Evolutionary conservation across 2,797 vertebrate species (phyloP), one percentile per base, ranked within the genome.

Genomic region (Cossypha heuglini): DNA sequence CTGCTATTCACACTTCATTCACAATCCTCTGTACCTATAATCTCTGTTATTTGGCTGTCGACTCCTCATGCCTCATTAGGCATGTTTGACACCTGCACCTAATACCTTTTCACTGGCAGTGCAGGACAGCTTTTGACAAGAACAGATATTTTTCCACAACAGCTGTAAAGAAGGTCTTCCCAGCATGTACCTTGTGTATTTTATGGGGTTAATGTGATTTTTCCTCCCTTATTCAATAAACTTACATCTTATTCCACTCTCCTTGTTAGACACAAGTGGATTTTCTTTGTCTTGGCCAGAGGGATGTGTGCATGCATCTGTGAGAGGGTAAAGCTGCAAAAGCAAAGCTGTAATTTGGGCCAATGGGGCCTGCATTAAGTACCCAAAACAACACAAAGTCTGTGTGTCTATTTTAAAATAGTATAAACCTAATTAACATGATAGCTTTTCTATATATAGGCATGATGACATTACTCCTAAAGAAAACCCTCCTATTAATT

Each of bases 1-100:
- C 96, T 93, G 97, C 96, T 97, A 92, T 97, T 97, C 97, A 97
- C 96, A 97, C 96, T 97, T 97, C 95, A 96, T 94, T 97, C 97
- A 75, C 93, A 93, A 96, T 86, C 95, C 95, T 95, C 94, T 90
- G 96, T 75, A 95, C 97, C 97, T 96, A 94, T 97, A 97, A 97
- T 97, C 97, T 96, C 97, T 95, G 97, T 97, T 97, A 97, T 95
- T 97, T 96, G 96, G 89, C 97, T 97, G 97, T 97, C 93, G 42
- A 95, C 96, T 97, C 93, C 96, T 98, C 95, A 97, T 95, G 97
- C 97, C 97, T 98, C 97, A 97, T 98, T 97, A 98, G 96, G 95
- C 97, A 96, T 89, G 93, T 96, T 97, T 98, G 98, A 98, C 96
- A 97, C 97, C 95, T 97, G 95, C 90, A 96, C 95, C 96, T 90